Evolutionary conservation across 2,113 vertebrate species (phyloP), one percentile per base, ranked within the genome.

Genomic region (Dicentrarchus labrax): DNA sequence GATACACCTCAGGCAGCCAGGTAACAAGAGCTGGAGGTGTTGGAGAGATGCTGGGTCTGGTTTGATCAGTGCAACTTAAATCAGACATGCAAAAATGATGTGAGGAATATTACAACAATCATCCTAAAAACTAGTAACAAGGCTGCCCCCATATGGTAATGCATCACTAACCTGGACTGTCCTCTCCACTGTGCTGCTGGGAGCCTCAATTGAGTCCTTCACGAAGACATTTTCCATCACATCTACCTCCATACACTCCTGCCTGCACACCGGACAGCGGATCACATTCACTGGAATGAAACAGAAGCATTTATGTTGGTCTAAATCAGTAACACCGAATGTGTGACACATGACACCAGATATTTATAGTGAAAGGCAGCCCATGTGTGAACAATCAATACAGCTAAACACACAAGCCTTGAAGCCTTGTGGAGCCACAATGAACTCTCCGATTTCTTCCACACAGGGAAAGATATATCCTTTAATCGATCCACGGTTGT

Each of bases 211-310:
- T 41, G 97, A 96, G 94, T 99, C 98, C 89, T 97, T 97, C 84
- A 98, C 97, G 92, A 99, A 99, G 91, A 97, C 96, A 84, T 99
- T 98, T 85, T 98, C 98, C 94, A 99, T 96, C 86, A 98, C 96
- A 68, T 99, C 97, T 86, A 95, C 95, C 84, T 98, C 97, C 86
- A 97, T 96, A 89, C 97, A 99, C 86, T 98, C 97, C 94, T 98
- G 98, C 80, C 96, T 96, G 93, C 98, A 98, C 86, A 98, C 96
- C 22, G 97, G 97, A 83, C 98, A 99, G 68, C 97, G 96, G 89
- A 98, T 96, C 91, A 98, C 97, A 83, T 96, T 97, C 79, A 98
- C 97, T 98, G 73, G 22, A 65, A 91, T 30, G 30, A 30, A 85
- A 72, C 80, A 90, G 86, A n/a, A n/a, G 43, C 72, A 80, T 48